phyloP scores from a whole-genome alignment of 2,797 vertebrate genomes.

The Neomorphus geoffroyi region DNA sequence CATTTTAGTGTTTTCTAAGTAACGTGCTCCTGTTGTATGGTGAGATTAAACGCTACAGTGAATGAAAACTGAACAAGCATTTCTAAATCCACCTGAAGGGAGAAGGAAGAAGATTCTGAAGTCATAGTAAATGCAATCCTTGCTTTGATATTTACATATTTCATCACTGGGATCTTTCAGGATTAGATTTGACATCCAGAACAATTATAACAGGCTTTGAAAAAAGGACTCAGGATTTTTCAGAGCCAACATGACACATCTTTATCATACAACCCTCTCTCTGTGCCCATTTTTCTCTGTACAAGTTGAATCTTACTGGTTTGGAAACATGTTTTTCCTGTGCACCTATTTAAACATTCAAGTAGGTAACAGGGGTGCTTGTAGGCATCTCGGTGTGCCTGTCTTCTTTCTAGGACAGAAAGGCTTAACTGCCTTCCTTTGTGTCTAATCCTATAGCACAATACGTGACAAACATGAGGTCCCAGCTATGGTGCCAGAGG shows the following conservation, averaged over 20 bases:
- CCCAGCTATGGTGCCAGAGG: neutral
- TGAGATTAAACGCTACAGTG: neutral
- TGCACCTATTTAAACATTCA: neutral
- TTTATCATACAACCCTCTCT: neutral
- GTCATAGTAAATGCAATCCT: neutral
- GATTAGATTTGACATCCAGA: neutral
- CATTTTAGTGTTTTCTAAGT: neutral
- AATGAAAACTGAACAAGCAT: neutral
- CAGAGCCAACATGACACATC: neutral
- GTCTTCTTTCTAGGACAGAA: neutral
- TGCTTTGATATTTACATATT: neutral
- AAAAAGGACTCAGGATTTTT: neutral
- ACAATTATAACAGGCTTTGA: neutral
- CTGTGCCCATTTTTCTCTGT: neutral
- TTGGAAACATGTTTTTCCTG: neutral
- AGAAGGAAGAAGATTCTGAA: neutral
- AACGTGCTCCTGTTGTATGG: neutral
- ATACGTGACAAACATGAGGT: neutral
- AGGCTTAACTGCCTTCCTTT: neutral
- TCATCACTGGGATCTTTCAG: neutral
- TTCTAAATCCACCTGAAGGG: conserved; percentile 16
- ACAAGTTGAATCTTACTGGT: neutral
- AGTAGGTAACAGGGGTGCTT: neutral
- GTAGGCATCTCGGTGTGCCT: neutral
- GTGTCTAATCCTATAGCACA: neutral